A percentile compares a stretch with the other conserved stretches of the same genome.
These are phyloP conservation scores for Aphelinus atriplicis DNA, from an alignment of 1,140 invertebrate species.

Conservation along the genomic window DNA sequence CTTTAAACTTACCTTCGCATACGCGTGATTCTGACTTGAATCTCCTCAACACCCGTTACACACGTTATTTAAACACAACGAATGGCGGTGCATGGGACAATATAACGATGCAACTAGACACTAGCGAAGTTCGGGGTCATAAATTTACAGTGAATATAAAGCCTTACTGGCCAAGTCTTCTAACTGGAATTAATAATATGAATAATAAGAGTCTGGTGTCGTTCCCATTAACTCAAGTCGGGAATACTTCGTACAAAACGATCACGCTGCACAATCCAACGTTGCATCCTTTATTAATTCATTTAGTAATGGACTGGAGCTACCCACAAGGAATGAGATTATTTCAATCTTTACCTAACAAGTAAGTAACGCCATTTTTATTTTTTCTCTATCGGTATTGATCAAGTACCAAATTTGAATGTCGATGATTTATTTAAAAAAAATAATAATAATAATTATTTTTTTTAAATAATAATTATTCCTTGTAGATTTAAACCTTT, in stretches of 20 bases:
- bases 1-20: slow-evolving; percentile 72
- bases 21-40: slow-evolving; percentile 72
- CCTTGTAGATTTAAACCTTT: slow-evolving; percentile 56
- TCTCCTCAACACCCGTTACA: slow-evolving; percentile 69
- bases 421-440: neutral
- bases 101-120: slow-evolving; percentile 80
- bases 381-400: neutral
- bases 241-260: slow-evolving; percentile 76
- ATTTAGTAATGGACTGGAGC: slow-evolving; percentile 71
- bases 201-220: slow-evolving; percentile 67
- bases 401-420: neutral
- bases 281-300: slow-evolving; percentile 69
- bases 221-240: slow-evolving; percentile 86
- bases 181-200: slow-evolving; percentile 50
- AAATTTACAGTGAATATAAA: slow-evolving; percentile 77
- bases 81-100: slow-evolving; percentile 69
- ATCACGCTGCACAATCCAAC: slow-evolving; percentile 74
- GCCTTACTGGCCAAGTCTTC: slow-evolving; percentile 77
- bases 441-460: neutral
- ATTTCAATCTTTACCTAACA: slow-evolving; percentile 65
- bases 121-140: slow-evolving; percentile 78
- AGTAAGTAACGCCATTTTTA: slow-evolving; percentile 45
- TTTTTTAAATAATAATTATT: neutral
- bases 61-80: slow-evolving; percentile 68
- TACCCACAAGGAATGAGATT: slow-evolving; percentile 67